These are phyloP conservation scores for Otolemur garnettii DNA, from an alignment of 2,113 vertebrate species.

Conservation along the genomic window DNA sequence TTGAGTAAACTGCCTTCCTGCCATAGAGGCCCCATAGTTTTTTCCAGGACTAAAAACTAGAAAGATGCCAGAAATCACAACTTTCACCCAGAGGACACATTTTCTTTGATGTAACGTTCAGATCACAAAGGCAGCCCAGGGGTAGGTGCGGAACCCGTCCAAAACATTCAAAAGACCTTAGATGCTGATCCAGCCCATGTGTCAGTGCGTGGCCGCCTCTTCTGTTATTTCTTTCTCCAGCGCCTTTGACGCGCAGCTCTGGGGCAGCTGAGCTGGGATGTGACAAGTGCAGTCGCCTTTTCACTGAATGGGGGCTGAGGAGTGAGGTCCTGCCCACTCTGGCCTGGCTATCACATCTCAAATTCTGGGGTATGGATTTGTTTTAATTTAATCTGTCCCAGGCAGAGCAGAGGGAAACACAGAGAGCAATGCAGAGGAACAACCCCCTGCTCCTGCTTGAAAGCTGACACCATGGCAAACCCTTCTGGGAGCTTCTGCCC, in stretches of 20 bases:
- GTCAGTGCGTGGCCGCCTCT: too few relatives aligned
- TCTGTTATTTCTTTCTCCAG: background rate
- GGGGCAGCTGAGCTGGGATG: accelerated
- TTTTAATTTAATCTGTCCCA: background rate
- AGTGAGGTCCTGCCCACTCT: accelerated
- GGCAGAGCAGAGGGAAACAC: background rate
- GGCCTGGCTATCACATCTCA: accelerated
- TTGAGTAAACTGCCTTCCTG: background rate
- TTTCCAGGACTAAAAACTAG: background rate
- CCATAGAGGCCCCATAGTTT: accelerated
- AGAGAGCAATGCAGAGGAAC: too few relatives aligned
- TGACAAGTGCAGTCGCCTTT: accelerated
- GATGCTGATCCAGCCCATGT: accelerated
- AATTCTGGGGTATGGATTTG: background rate
- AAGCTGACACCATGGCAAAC: accelerated
- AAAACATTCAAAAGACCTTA: accelerated
- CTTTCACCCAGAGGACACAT: background rate
- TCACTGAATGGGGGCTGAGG: accelerated
- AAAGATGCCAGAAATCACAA: background rate
- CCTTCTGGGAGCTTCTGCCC: too few relatives aligned
- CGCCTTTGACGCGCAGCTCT: accelerated
- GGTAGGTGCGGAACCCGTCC: background rate
- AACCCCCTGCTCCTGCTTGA: background rate
- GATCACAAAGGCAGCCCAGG: accelerated
- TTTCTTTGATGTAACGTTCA: background rate